Evolutionary conservation across 2,113 vertebrate species (phyloP).

Genomic region (Hydropotes inermis): DNA sequence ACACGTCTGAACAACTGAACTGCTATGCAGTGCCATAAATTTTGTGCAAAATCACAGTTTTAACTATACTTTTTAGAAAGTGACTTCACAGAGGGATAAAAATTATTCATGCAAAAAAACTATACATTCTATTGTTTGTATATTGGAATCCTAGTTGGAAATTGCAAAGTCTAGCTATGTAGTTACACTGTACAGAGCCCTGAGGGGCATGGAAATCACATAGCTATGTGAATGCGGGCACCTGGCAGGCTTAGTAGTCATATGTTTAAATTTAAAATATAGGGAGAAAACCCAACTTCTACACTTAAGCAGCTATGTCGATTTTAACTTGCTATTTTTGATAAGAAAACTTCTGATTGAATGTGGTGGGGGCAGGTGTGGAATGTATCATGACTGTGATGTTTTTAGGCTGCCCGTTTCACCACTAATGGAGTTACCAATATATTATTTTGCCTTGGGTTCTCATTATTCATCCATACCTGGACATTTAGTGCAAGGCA

Average conservation of each 20-base stretch:
- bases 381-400: no score
- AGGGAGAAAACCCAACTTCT: background rate
- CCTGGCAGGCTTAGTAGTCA: background rate
- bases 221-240: background rate
- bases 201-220: background rate
- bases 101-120: background rate
- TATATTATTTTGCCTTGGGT: background rate
- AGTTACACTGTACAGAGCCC: background rate
- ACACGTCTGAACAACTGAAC: background rate
- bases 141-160: background rate
- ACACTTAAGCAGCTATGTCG: background rate
- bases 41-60: background rate
- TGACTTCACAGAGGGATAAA: background rate
- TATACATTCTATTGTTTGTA: background rate
- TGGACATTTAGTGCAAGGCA: background rate
- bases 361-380: accelerated
- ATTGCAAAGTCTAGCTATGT: background rate
- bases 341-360: background rate
- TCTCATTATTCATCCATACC: background rate
- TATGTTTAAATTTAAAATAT: background rate
- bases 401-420: background rate
- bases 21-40: background rate
- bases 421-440: accelerated
- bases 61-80: background rate
- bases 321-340: background rate